Conservation (phyloP, 1,140 invertebrate genomes). For the Leguminivora glycinivorella region DNA sequence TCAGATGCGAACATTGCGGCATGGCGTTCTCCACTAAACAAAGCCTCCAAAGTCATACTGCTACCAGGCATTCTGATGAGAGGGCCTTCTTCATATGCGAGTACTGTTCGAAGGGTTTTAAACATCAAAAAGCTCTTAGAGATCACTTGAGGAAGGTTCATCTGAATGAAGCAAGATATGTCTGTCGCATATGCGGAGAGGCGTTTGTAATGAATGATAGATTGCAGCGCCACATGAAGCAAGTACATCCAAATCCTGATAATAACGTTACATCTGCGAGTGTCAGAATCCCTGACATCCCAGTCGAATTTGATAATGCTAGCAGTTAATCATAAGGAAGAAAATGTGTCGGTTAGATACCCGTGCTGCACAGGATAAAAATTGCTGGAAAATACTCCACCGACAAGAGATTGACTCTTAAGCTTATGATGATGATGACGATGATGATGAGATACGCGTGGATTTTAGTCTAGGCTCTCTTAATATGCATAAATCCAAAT, state of each 20-base stretch:
- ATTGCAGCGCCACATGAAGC: not conserved
- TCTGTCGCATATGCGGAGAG: not conserved
- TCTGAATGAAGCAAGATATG: not conserved
- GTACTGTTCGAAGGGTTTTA: not conserved
- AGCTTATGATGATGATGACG: no score
- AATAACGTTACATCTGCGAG: not conserved
- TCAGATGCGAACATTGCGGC: conserved; percentile 69
- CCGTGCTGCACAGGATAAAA: no score
- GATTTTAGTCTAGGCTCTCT: no score
- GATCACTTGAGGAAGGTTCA: not conserved
- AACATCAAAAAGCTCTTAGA: not conserved
- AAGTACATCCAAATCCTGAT: not conserved
- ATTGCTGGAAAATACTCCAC: no score
- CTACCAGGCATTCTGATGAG: not conserved
- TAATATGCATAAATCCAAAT: no score
- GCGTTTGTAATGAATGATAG: not conserved
- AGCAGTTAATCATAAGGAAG: no score
- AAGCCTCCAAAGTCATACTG: conserved; percentile 31
- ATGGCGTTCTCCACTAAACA: conserved; percentile 82
- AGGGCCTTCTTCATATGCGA: not conserved
- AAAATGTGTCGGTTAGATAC: no score
- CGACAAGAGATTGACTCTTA: no score
- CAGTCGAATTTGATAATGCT: no score
- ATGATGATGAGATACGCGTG: no score
- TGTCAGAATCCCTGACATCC: no score